Conservation (phyloP, 2,113 vertebrate species). For the Aspidoscelis tigris region DNA sequence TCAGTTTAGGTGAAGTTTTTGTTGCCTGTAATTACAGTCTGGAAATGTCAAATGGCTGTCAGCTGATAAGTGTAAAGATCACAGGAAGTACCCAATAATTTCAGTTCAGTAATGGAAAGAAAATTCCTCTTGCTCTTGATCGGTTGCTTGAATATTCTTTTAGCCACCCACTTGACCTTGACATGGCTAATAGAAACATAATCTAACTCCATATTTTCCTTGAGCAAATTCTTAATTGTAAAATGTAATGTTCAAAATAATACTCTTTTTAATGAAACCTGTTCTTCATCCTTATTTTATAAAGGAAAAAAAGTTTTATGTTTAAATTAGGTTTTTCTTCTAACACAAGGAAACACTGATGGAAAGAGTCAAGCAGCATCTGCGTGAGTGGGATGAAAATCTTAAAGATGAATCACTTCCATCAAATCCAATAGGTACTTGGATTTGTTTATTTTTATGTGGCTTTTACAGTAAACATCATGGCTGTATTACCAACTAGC, state of each 20-base stretch:
- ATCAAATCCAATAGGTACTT: slow-evolving; percentile 90
- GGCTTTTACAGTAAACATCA: neutral
- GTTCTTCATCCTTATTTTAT: slow-evolving; percentile 52
- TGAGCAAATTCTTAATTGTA: neutral
- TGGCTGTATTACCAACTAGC: neutral
- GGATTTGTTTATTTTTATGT: neutral
- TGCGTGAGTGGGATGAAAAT: slow-evolving; percentile 98
- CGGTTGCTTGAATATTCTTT: too few species aligned
- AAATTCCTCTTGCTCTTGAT: too few species aligned
- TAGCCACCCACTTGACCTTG: too few species aligned
- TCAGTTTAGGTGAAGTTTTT: neutral
- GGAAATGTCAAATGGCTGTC: neutral
- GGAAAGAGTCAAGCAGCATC: slow-evolving; percentile 94
- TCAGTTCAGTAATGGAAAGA: too few species aligned
- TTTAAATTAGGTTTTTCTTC: slow-evolving; percentile 72
- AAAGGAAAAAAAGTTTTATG: slow-evolving; percentile 62
- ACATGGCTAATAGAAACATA: too few species aligned
- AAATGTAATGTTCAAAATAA: neutral
- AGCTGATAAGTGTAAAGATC: neutral
- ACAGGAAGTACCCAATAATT: too few species aligned
- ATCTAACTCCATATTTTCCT: neutral
- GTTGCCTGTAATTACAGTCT: too few species aligned
- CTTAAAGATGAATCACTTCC: slow-evolving; percentile 97
- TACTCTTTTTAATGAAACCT: neutral
- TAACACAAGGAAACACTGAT: slow-evolving; percentile 91